phyloP scores from a whole-genome alignment of 2,797 vertebrate genomes.

The Enteromius afrohamiltoni region DNA sequence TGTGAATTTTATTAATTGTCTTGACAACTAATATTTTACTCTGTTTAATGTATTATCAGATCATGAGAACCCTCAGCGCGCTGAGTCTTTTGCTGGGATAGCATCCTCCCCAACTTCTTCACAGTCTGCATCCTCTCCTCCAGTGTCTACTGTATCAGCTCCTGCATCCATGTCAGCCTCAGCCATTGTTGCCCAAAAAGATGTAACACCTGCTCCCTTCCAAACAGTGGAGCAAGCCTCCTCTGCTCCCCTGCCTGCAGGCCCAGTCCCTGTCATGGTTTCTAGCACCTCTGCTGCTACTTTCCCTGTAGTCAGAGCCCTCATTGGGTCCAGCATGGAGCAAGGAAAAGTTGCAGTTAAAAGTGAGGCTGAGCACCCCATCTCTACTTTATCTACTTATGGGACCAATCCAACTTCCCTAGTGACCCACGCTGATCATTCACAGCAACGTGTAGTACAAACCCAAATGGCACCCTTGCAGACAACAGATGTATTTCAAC shows the following conservation, averaged over 20 bases:
- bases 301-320: constrained; percentile 54
- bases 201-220: constrained; percentile 56
- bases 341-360: constrained; percentile 57
- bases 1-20: background rate
- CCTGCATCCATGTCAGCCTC: constrained; percentile 68
- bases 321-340: constrained; percentile 61
- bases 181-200: constrained; percentile 54
- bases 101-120: constrained; percentile 63
- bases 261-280: constrained; percentile 58
- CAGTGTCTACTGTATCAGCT: constrained; percentile 68
- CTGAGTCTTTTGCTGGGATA: constrained; percentile 71
- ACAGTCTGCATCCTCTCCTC: constrained; percentile 64
- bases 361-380: constrained; percentile 58
- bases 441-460: constrained; percentile 42
- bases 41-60: constrained; percentile 69
- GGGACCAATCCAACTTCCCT: constrained; percentile 61
- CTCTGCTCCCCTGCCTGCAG: constrained; percentile 55
- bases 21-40: constrained; percentile 55
- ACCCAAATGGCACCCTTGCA: constrained; percentile 8
- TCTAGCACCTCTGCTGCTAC: constrained; percentile 44
- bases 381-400: constrained; percentile 64
- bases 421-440: constrained; percentile 58
- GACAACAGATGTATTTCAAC: constrained; percentile 38
- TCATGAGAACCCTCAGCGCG: constrained; percentile 72
- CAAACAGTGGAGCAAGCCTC: constrained; percentile 54